Conservation (phyloP, 2,888 invertebrate genomes). For the Lasioglossum morio region DNA sequence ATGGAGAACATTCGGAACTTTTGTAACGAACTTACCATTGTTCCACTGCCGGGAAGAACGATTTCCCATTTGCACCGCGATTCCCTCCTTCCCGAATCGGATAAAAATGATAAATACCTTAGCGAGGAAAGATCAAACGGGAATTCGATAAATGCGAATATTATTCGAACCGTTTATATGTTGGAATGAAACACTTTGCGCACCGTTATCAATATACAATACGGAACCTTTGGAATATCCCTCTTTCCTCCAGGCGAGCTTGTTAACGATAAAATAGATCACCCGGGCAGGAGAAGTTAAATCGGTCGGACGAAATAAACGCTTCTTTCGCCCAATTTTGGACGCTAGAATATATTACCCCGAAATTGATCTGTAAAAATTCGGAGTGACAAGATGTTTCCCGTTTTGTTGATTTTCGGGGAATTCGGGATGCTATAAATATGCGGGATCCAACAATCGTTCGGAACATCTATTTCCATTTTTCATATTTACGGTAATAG, state of each 20-base stretch:
- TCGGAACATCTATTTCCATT: no score
- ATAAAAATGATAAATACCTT: constrained; percentile 10
- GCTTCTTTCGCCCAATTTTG: no score
- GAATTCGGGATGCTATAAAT: no score
- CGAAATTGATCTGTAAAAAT: neutral
- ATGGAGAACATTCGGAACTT: neutral
- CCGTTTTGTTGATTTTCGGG: neutral
- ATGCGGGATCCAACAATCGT: no score
- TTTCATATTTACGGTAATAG: no score
- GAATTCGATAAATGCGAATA: neutral
- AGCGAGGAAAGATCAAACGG: neutral
- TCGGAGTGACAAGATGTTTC: neutral
- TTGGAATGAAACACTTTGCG: neutral
- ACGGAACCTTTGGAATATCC: neutral
- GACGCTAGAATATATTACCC: neutral
- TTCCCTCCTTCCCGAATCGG: neutral
- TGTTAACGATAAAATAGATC: neutral
- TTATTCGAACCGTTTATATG: neutral
- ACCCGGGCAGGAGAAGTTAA: neutral
- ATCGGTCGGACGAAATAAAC: neutral
- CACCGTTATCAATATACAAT: neutral
- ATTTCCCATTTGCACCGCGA: neutral
- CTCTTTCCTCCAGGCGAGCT: neutral
- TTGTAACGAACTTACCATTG: constrained; percentile 1
- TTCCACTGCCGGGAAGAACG: neutral